A percentile compares a stretch with the other conserved stretches of the same genome.
Conservation (phyloP, 2,113 vertebrate species). For the Oncorhynchus kisutch region DNA sequence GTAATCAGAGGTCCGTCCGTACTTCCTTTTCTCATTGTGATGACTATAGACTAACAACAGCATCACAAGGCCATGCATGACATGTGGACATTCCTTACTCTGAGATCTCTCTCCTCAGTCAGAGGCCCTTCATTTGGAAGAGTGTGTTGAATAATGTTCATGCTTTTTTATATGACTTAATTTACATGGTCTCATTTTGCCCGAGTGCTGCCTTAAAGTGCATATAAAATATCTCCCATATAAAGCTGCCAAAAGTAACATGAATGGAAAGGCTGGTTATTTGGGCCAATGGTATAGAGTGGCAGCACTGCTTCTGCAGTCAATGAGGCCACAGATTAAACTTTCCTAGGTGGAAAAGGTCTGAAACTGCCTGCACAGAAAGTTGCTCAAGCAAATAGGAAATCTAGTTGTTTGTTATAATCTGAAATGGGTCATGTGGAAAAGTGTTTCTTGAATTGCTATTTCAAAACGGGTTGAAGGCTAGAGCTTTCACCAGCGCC, state of each 20-base stretch:
- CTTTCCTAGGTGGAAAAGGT: neutral
- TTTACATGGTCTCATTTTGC: neutral
- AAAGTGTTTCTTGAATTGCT: slow-evolving; percentile 52
- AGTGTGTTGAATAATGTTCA: neutral
- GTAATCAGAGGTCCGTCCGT: slow-evolving; percentile 16
- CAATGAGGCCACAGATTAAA: neutral
- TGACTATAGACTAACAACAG: slow-evolving; percentile 35
- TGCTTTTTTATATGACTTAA: neutral
- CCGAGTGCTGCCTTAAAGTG: neutral
- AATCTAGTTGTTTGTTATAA: slow-evolving; percentile 48
- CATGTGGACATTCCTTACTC: slow-evolving; percentile 20
- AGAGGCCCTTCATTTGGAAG: neutral
- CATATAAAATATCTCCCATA: neutral
- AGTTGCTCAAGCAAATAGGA: slow-evolving; percentile 25
- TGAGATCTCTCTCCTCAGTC: slow-evolving; percentile 2
- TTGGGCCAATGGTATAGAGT: neutral
- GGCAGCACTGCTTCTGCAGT: neutral
- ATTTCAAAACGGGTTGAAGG: slow-evolving; percentile 52
- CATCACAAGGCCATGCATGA: slow-evolving; percentile 53
- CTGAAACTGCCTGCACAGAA: slow-evolving; percentile 18
- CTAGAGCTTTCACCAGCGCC: slow-evolving; percentile 29
- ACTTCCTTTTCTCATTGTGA: slow-evolving; percentile 49
- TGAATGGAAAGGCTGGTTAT: neutral
- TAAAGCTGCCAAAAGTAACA: neutral
- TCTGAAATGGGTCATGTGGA: slow-evolving; percentile 65